phyloP scores from a whole-genome alignment of 2,113 vertebrate species.

The Sturnus vulgaris region DNA sequence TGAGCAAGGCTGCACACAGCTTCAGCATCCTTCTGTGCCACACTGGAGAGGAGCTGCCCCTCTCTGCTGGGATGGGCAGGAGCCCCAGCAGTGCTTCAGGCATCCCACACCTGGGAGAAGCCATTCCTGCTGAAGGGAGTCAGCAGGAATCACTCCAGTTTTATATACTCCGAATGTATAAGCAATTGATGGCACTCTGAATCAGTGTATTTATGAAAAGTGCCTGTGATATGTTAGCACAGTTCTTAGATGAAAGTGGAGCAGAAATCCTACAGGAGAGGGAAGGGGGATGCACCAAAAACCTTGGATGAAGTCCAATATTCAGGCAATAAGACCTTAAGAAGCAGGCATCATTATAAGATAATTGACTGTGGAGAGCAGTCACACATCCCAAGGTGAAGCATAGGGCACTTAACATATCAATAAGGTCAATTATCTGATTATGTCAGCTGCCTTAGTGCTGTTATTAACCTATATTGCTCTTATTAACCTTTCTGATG shows the following conservation, averaged over 20 bases:
- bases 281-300: neutral
- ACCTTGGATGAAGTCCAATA: neutral
- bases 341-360: slow-evolving; percentile 36
- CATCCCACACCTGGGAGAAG: neutral
- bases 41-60: neutral
- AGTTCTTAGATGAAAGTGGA: neutral
- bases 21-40: fast-evolving
- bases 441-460: slow-evolving; percentile 55
- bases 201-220: neutral
- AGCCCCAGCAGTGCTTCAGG: fast-evolving
- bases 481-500: slow-evolving; percentile 78
- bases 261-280: neutral
- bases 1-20: neutral
- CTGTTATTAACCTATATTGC: slow-evolving; percentile 73
- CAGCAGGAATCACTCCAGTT: neutral
- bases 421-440: slow-evolving; percentile 77
- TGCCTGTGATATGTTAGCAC: neutral
- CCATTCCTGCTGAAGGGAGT: neutral
- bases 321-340: slow-evolving; percentile 6
- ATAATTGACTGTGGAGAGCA: slow-evolving; percentile 67
- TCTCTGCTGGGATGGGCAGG: neutral
- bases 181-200: neutral
- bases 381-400: slow-evolving; percentile 65
- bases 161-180: neutral
- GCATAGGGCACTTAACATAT: slow-evolving; percentile 65